Conservation (phyloP, 2,888 invertebrate species). For the Leuctra nigra region DNA sequence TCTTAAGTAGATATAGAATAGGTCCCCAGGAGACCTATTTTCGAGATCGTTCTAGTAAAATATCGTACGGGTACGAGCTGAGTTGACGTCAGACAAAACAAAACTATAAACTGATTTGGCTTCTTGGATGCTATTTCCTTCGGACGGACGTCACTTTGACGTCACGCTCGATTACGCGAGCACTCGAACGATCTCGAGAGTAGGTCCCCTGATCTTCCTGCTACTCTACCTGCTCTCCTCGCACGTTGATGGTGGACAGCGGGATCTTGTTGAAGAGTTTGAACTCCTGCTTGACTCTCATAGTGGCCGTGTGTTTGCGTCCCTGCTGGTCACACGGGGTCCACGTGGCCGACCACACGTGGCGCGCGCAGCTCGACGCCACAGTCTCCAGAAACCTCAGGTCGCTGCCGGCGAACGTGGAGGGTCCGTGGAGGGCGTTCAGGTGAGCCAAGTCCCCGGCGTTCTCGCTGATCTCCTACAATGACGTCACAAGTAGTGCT, state of each 20-base stretch:
- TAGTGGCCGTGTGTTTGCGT: constrained; percentile 54
- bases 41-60: too few relatives aligned
- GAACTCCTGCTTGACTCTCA: constrained; percentile 57
- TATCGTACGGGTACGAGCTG: too few relatives aligned
- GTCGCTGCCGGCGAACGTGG: constrained; percentile 46
- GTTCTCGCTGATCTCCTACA: constrained; percentile 83
- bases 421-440: constrained; percentile 62
- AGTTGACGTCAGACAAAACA: too few relatives aligned
- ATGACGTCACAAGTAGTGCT: too few relatives aligned
- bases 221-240: constrained; percentile 54
- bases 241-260: constrained; percentile 52
- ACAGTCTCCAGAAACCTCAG: constrained; percentile 37
- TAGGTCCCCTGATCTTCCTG: too few relatives aligned
- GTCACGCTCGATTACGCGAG: too few relatives aligned
- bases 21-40: too few relatives aligned
- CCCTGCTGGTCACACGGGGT: constrained; percentile 41
- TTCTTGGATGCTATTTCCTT: too few relatives aligned
- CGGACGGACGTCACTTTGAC: too few relatives aligned
- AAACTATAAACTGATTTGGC: too few relatives aligned
- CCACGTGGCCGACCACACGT: constrained; percentile 60
- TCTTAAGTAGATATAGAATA: too few relatives aligned
- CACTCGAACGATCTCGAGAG: too few relatives aligned
- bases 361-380: constrained; percentile 44
- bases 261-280: constrained; percentile 51
- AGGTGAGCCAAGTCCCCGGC: constrained; percentile 82